Base-by-base conservation (phyloP, 2,113 vertebrate genomes). In the Tricholaema leucomelas region DNA sequence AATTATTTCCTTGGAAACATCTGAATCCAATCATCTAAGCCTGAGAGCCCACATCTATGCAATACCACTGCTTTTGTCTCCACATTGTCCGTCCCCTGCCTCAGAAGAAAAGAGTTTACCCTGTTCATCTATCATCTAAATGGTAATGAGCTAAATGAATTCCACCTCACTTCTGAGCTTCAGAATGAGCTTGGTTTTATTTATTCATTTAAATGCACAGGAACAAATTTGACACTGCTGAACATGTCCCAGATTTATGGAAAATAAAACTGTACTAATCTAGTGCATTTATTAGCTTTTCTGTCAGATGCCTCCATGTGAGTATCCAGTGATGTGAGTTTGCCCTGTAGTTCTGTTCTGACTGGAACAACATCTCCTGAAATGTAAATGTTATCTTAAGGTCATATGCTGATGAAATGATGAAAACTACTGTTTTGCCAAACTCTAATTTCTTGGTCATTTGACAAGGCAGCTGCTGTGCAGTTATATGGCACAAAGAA, bases 361-460 rank as follows among this genome's bases (percentile, higher is more conserved):
- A 85, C 84, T 95, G 48, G 50, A 96, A 91, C 88, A 90, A 89
- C 82, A 89, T 95, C 92, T 91, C 83, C 56, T 91, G 80, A 92
- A 96, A 96, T 84, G 80, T 93, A 95, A 97, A 95, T 96, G 92
- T 95, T 96, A 93, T 95, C 89, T 95, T 97, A 96, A 95, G 89
- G 92, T 97, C 94, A 92, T 88, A 96, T 89, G 74, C 89, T 97
- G 95, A 96, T 97, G 86, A 96, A 96, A 97, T 97, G 95, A 96
- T 97, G 86, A 96, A 96, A 97, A 94, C 48, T 59, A 72, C 72
- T 83, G 55, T 90, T 96, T 93, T 95, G 73, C 85, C 94, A 96
- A 96, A 87, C 71, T 88, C 85, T 91, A 88, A 96, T 93, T 95
- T 94, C 84, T 94, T 94, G 90, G 80, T 95, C 93, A 77, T 85